Evolutionary conservation across 2,888 invertebrate genomes (phyloP).

Genomic region (Globia sparganii): DNA sequence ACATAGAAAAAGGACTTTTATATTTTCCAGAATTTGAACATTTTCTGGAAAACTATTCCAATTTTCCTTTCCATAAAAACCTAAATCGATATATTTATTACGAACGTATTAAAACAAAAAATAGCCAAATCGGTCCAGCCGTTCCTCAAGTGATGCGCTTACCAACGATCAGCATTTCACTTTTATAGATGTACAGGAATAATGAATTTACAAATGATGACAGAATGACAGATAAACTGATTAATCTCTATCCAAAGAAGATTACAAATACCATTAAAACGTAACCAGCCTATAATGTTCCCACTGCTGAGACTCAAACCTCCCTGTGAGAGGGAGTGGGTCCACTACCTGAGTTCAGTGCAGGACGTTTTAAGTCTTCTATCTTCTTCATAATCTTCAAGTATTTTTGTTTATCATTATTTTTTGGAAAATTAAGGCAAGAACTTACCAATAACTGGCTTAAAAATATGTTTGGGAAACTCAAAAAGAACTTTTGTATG

Average conservation of each 20-base stretch:
- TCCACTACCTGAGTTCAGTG: too few species aligned
- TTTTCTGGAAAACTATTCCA: neutral
- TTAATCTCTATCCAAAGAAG: neutral
- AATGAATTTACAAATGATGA: neutral
- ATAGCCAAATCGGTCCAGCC: too few species aligned
- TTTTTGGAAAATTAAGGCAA: neutral
- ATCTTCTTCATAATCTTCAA: neutral
- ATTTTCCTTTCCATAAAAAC: too few species aligned
- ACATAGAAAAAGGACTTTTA: neutral
- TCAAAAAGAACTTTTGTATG: neutral
- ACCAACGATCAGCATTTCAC: too few species aligned
- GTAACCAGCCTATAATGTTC: neutral
- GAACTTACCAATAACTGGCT: slow-evolving; percentile 32
- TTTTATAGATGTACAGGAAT: too few species aligned
- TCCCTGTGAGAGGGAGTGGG: neutral
- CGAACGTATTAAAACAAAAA: too few species aligned
- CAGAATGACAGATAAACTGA: neutral
- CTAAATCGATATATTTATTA: too few species aligned
- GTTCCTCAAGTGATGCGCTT: too few species aligned
- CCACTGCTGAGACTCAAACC: neutral
- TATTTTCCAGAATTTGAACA: neutral
- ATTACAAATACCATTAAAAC: neutral
- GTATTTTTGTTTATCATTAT: neutral
- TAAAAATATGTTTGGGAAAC: slow-evolving; percentile 3
- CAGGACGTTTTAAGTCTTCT: neutral